phyloP scores from a whole-genome alignment of 2,797 vertebrate species.

The Pangasius mekongensis region DNA sequence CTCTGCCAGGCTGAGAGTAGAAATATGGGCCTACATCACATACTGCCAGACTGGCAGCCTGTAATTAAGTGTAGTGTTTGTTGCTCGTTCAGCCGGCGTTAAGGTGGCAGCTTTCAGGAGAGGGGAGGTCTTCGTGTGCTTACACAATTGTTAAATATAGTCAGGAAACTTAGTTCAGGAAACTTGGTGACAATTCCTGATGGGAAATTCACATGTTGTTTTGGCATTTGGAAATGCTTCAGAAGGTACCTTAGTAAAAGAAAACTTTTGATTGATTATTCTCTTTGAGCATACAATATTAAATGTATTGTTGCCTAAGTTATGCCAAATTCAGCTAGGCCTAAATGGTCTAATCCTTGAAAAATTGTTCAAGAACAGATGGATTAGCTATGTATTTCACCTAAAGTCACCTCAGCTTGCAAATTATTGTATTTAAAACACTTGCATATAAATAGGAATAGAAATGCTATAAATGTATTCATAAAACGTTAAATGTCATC shows the following conservation, averaged over 20 bases:
- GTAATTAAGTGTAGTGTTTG: slow-evolving; percentile 69
- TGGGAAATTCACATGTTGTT: slow-evolving; percentile 2
- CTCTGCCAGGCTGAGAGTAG: slow-evolving; percentile 40
- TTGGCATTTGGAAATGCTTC: not conserved
- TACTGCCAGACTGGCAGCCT: slow-evolving; percentile 59
- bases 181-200: slow-evolving; percentile 28
- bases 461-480: not conserved
- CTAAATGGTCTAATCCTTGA: not conserved
- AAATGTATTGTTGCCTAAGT: not conserved
- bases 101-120: slow-evolving; percentile 63
- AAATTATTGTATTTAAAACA: not conserved
- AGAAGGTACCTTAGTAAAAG: not conserved
- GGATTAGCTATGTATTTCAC: not conserved
- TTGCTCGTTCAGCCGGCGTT: slow-evolving; percentile 55
- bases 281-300: not conserved
- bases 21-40: slow-evolving; percentile 49
- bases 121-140: slow-evolving; percentile 43
- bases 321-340: not conserved
- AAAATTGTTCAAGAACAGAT: slow-evolving; percentile 9
- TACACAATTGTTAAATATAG: slow-evolving; percentile 64
- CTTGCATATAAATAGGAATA: not conserved
- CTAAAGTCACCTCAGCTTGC: not conserved
- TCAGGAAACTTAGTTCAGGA: slow-evolving; percentile 18
- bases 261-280: not conserved
- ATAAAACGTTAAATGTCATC: not conserved